Conservation (phyloP, 2,888 invertebrate genomes). For the Drosophila phalerata region DNA sequence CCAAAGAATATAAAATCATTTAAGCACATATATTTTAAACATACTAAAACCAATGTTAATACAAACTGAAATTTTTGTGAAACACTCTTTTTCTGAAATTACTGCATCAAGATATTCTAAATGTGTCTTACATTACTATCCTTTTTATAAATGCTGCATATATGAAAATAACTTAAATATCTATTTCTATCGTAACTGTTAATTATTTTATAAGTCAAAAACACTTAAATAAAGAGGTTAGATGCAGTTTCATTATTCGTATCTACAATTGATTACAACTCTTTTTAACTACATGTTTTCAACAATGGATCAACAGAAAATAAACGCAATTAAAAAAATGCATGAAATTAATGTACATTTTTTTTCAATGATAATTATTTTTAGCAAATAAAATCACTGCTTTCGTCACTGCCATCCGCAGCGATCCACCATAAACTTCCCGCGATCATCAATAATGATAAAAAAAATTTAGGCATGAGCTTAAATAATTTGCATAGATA, state of each 20-base stretch:
- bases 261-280: slow-evolving; percentile 6
- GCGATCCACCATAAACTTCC: too few relatives aligned
- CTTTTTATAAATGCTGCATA: slow-evolving; percentile 57
- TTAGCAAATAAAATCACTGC: too few relatives aligned
- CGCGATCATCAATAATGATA: too few relatives aligned
- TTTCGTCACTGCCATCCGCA: too few relatives aligned
- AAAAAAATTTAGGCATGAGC: too few relatives aligned
- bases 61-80: slow-evolving; percentile 40
- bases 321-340: neutral
- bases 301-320: neutral
- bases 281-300: neutral
- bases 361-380: too few relatives aligned
- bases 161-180: slow-evolving; percentile 36
- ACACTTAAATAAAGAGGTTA: slow-evolving; percentile 64
- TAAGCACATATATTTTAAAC: slow-evolving; percentile 34
- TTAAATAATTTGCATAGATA: too few relatives aligned
- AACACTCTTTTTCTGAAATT: slow-evolving; percentile 52
- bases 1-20: slow-evolving; percentile 53
- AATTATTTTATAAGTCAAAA: slow-evolving; percentile 72
- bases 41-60: slow-evolving; percentile 38
- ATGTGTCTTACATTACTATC: slow-evolving; percentile 61
- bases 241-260: slow-evolving; percentile 52
- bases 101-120: slow-evolving; percentile 58
- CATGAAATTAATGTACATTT: too few relatives aligned
- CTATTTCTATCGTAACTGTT: slow-evolving; percentile 69